Percentiles rank a stretch among this genome's conserved stretches.
Conservation (phyloP, 2,888 invertebrate genomes). For the Empis stercorea region DNA sequence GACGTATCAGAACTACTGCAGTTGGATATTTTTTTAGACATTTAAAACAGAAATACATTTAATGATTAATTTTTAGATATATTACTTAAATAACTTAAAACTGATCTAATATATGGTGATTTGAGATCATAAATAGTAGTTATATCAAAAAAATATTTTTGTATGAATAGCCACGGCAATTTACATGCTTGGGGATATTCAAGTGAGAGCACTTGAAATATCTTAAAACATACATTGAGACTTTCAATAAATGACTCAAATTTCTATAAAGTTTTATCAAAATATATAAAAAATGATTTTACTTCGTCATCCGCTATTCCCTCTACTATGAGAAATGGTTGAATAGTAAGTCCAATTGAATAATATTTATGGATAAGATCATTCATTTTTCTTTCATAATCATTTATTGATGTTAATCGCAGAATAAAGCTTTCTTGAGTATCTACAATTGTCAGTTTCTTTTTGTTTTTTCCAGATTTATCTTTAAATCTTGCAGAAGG, state of each 20-base stretch:
- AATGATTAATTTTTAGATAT: slow-evolving; percentile 19
- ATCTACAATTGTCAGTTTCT: slow-evolving; percentile 13
- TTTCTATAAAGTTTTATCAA: slow-evolving; percentile 12
- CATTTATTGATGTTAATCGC: slow-evolving; percentile 9
- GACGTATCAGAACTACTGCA: not conserved
- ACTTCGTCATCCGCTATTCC: slow-evolving; percentile 6
- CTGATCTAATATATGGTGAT: not conserved
- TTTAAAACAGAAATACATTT: slow-evolving; percentile 7
- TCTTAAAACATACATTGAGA: not conserved
- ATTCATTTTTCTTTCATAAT: slow-evolving; percentile 11
- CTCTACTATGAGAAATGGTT: slow-evolving; percentile 14
- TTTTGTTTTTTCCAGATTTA: slow-evolving; percentile 9
- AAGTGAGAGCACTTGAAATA: not conserved
- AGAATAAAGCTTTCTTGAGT: slow-evolving; percentile 14
- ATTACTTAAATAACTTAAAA: slow-evolving; percentile 2
- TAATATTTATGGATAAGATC: slow-evolving; percentile 13
- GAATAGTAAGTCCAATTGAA: slow-evolving; percentile 12
- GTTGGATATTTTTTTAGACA: not conserved
- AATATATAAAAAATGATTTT: slow-evolving; percentile 11
- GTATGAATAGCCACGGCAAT: not conserved
- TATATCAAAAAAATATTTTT: not conserved
- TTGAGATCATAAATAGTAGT: not conserved
- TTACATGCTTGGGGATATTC: not conserved
- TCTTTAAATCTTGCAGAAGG: slow-evolving; percentile 9
- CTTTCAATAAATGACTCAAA: not conserved